Conservation (phyloP, 2,888 invertebrate species). For the Dolichomitus sp. region DNA sequence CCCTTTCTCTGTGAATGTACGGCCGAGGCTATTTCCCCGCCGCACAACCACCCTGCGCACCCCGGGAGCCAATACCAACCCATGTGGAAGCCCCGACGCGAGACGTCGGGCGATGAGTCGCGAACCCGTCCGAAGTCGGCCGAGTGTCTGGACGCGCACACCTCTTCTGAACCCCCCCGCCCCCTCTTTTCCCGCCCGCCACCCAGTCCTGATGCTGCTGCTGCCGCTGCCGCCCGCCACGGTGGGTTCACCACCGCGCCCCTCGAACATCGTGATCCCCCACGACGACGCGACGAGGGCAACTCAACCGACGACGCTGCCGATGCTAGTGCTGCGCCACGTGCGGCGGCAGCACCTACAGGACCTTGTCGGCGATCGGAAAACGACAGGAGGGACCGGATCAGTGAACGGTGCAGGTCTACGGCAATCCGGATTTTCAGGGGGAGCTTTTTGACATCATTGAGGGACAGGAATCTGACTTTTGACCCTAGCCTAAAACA, state of each 20-base stretch:
- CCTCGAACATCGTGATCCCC: slow-evolving; percentile 45
- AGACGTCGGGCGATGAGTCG: slow-evolving; percentile 81
- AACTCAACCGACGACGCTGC: slow-evolving; percentile 48
- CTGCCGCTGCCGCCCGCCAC: slow-evolving; percentile 38
- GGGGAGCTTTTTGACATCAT: not conserved
- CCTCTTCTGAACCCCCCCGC: slow-evolving; percentile 43
- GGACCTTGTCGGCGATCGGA: slow-evolving; percentile 72
- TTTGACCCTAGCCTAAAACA: not conserved
- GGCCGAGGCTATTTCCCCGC: slow-evolving; percentile 78
- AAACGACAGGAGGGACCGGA: slow-evolving; percentile 62
- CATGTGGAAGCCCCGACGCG: slow-evolving; percentile 83
- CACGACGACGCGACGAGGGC: slow-evolving; percentile 33
- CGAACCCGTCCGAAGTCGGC: slow-evolving; percentile 80
- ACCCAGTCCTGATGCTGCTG: slow-evolving; percentile 54
- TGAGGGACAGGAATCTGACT: no score
- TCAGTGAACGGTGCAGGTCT: slow-evolving; percentile 1
- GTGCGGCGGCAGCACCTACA: slow-evolving; percentile 80
- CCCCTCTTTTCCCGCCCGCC: slow-evolving; percentile 64
- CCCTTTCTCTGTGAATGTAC: slow-evolving; percentile 67
- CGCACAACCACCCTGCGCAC: slow-evolving; percentile 76
- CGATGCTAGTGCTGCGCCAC: slow-evolving; percentile 72
- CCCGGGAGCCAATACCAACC: slow-evolving; percentile 86
- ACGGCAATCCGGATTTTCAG: not conserved
- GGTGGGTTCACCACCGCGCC: slow-evolving; percentile 33
- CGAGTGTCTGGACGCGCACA: slow-evolving; percentile 76